A percentile compares a stretch with the other conserved stretches of the same genome.
These are phyloP conservation scores for Limnephilus auricula DNA, from an alignment of 2,888 invertebrate genomes.

Conservation along the genomic window DNA sequence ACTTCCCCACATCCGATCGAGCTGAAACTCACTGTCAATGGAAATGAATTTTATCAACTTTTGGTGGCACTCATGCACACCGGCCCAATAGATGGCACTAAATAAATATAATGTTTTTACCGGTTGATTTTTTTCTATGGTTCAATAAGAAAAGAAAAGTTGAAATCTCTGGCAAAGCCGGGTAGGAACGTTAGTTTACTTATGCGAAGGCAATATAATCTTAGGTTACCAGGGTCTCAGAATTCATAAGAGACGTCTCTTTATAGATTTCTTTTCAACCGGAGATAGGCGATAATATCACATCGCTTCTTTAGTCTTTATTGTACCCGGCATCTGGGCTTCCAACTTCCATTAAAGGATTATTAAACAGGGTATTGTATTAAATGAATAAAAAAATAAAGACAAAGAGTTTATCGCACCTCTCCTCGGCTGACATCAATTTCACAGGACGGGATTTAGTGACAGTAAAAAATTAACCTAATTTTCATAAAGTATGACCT, in stretches of 20 bases:
- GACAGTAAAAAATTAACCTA: neutral
- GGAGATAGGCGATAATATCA: slow-evolving; percentile 7
- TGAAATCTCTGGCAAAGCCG: neutral
- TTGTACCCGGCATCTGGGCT: neutral
- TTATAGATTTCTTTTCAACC: slow-evolving; percentile 16
- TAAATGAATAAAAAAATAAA: slow-evolving; percentile 37
- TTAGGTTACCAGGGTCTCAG: neutral
- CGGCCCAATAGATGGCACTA: too few relatives aligned
- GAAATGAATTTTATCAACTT: too few relatives aligned
- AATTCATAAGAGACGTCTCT: slow-evolving; percentile 25
- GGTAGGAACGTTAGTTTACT: neutral
- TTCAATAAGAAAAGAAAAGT: neutral
- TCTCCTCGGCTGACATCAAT: neutral
- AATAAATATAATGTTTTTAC: too few relatives aligned
- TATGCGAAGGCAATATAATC: neutral
- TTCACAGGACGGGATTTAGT: slow-evolving; percentile 7
- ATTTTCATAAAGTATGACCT: neutral
- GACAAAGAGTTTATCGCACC: slow-evolving; percentile 45
- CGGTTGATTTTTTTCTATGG: too few relatives aligned
- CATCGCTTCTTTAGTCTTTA: neutral
- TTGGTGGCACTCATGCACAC: too few relatives aligned
- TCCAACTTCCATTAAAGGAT: slow-evolving; percentile 2
- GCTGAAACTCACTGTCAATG: too few relatives aligned
- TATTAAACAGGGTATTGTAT: slow-evolving; percentile 41
- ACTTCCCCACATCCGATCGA: too few relatives aligned